These are phyloP conservation scores for Achroia grisella DNA, from an alignment of 1,140 invertebrate genomes.

Conservation along the genomic window DNA sequence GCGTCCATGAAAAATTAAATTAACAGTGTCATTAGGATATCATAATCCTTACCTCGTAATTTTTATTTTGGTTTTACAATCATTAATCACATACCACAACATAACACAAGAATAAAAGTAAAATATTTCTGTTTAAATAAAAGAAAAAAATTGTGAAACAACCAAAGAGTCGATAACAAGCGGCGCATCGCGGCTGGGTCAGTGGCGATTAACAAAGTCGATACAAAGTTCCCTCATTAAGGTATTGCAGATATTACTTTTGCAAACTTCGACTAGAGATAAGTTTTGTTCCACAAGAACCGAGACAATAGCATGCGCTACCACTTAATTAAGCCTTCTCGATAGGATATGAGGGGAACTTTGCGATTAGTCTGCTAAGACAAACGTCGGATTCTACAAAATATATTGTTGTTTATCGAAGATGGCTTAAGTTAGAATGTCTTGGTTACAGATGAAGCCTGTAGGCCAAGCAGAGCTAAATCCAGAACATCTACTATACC, in stretches of 20 bases:
- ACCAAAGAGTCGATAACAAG: slow-evolving; percentile 13
- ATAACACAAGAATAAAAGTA: slow-evolving; percentile 7
- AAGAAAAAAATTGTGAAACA: slow-evolving; percentile 14
- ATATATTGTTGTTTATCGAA: slow-evolving; percentile 10
- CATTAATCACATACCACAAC: slow-evolving; percentile 6
- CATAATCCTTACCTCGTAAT: slow-evolving; percentile 8
- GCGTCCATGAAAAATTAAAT: slow-evolving; percentile 31
- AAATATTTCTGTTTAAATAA: slow-evolving; percentile 10
- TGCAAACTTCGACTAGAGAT: slow-evolving; percentile 59
- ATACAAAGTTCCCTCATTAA: slow-evolving; percentile 71
- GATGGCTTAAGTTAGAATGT: slow-evolving; percentile 36
- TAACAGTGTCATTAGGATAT: slow-evolving; percentile 22
- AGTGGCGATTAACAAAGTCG: slow-evolving; percentile 63
- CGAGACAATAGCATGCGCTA: slow-evolving; percentile 62
- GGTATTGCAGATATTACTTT: slow-evolving; percentile 69
- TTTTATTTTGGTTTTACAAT: slow-evolving; percentile 10
- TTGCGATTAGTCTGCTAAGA: slow-evolving; percentile 35
- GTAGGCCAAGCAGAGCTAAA: slow-evolving; percentile 71
- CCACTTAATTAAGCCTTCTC: slow-evolving; percentile 60
- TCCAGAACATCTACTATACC: slow-evolving; percentile 68
- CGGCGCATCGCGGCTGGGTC: slow-evolving; percentile 27
- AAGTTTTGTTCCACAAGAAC: slow-evolving; percentile 64
- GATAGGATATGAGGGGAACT: slow-evolving; percentile 39
- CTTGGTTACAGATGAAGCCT: slow-evolving; percentile 70
- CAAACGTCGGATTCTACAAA: slow-evolving; percentile 13